A percentile compares a stretch with the other conserved stretches of the same genome.
These are phyloP conservation scores for Actinopyga echinites DNA, from an alignment of 53 echinoderm and acorn worm species.

Conservation along the genomic window DNA sequence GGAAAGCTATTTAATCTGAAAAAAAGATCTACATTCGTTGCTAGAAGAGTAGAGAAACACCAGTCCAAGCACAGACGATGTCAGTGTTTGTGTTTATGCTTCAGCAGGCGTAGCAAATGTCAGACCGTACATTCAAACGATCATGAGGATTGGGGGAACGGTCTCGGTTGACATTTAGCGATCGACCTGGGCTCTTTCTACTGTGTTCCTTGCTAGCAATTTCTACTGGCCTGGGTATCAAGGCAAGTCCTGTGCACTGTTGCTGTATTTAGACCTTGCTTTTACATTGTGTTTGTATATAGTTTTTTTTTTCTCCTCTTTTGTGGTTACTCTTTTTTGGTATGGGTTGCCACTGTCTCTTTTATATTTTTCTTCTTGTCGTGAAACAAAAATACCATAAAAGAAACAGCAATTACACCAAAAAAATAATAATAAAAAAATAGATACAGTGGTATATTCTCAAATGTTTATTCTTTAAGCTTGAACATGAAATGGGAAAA, in stretches of 20 bases:
- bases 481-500: too few species aligned
- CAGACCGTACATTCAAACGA: conserved; percentile 28
- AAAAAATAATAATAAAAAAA: too few species aligned
- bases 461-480: too few species aligned
- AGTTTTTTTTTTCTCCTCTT: too few species aligned
- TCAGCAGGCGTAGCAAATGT: conserved; percentile 31
- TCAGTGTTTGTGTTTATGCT: conserved; percentile 37
- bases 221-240: conserved; percentile 45
- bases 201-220: conserved; percentile 26
- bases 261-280: too few species aligned
- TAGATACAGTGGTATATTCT: too few species aligned
- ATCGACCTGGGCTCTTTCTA: conserved; percentile 43
- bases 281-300: too few species aligned
- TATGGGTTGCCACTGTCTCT: too few species aligned
- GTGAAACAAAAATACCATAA: too few species aligned
- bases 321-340: too few species aligned
- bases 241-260: conserved; percentile 25
- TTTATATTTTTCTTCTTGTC: too few species aligned
- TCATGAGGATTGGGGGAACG: conserved; percentile 36
- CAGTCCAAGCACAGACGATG: neutral
- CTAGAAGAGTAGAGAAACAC: neutral
- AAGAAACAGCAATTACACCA: too few species aligned
- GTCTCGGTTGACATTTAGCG: conserved; percentile 37
- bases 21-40: neutral
- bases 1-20: neutral